phyloP scores from a whole-genome alignment of 2,888 invertebrate genomes.

The Mythimna vitellina region DNA sequence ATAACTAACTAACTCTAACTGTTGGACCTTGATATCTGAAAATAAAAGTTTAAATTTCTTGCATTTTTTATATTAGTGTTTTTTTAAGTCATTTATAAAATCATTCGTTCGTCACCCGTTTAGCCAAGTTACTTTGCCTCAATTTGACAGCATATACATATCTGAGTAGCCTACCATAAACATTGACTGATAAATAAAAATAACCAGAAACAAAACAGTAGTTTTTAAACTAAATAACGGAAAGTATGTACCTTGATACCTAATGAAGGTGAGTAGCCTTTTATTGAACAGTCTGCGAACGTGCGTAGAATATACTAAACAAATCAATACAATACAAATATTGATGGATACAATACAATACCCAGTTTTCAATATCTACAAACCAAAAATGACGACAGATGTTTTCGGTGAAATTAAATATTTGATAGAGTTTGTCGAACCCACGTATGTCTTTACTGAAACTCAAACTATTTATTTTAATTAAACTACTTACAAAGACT shows the following conservation, averaged over 20 bases:
- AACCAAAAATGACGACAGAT: constrained; percentile 14
- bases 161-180: neutral
- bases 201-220: constrained; percentile 11
- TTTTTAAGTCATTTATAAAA: neutral
- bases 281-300: constrained; percentile 19
- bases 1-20: no score
- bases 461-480: no score
- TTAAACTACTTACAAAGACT: no score
- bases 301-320: constrained; percentile 20
- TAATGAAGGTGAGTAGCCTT: constrained; percentile 28
- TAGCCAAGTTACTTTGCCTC: neutral
- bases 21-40: neutral
- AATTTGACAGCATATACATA: neutral
- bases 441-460: neutral
- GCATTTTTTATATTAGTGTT: neutral
- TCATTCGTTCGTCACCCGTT: neutral
- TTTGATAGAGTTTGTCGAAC: neutral
- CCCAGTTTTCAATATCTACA: constrained; percentile 22
- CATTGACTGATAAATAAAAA: neutral
- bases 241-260: neutral
- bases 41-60: neutral
- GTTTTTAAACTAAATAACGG: neutral
- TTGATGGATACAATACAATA: constrained; percentile 26
- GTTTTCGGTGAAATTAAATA: constrained; percentile 18
- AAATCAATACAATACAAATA: constrained; percentile 14